phyloP scores from a whole-genome alignment of 1,140 invertebrate species.

The Pantala flavescens region DNA sequence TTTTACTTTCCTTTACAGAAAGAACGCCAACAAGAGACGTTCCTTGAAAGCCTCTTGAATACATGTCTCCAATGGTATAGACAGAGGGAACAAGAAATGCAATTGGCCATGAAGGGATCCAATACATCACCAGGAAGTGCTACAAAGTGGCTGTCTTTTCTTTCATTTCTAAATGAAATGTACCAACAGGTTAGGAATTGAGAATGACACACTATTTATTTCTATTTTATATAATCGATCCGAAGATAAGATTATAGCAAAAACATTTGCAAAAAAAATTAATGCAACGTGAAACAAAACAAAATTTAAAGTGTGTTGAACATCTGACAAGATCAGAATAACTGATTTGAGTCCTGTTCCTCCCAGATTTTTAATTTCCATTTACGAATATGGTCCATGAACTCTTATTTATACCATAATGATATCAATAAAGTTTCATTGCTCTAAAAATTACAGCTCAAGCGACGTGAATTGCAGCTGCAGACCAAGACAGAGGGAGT shows the following conservation, averaged over 20 bases:
- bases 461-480: conserved; percentile 58
- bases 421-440: no score
- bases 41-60: conserved; percentile 76
- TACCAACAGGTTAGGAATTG: conserved; percentile 65
- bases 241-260: no score
- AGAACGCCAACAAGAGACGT: conserved; percentile 70
- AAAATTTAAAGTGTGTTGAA: no score
- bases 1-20: conserved; percentile 38
- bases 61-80: conserved; percentile 84
- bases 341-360: no score
- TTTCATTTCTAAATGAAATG: conserved; percentile 80
- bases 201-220: no score
- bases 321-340: no score
- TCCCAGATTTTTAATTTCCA: no score
- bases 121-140: background rate
- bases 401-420: no score
- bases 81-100: conserved; percentile 47
- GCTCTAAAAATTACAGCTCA: conserved; percentile 38
- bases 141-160: conserved; percentile 47
- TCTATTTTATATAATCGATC: no score
- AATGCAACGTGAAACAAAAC: no score
- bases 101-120: conserved; percentile 13
- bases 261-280: no score
- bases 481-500: conserved; percentile 54
- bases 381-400: no score